Conservation (phyloP, 2,797 vertebrate species). For the Sebastes melanostomus region DNA sequence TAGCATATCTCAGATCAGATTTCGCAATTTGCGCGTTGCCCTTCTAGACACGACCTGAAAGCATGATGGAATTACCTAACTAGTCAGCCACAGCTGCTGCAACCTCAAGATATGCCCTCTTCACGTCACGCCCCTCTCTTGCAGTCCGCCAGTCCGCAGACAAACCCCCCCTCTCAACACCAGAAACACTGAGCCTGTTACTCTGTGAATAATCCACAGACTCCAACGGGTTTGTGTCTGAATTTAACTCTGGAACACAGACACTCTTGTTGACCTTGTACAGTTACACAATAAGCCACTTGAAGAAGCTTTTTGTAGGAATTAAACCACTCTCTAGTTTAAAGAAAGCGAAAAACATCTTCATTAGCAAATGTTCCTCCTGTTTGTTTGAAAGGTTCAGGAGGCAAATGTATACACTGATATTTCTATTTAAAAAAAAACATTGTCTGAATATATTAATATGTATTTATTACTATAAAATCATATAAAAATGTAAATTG, state of each 20-base stretch:
- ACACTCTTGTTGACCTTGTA: background rate
- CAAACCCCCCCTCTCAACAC: no score
- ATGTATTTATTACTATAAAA: background rate
- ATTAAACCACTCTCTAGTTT: background rate
- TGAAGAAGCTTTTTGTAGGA: conserved; percentile 3
- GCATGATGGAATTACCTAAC: no score
- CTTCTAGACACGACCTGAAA: no score
- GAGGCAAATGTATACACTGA: background rate
- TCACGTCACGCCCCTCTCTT: no score
- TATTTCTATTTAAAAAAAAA: background rate
- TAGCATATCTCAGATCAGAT: no score
- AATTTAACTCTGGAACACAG: background rate
- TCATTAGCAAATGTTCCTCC: background rate
- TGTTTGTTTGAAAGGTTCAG: background rate
- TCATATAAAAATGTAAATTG: background rate
- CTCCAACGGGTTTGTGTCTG: background rate
- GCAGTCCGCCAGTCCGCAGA: no score
- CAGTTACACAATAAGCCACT: background rate
- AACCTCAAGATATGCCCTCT: no score
- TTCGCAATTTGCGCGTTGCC: no score
- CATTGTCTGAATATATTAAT: background rate
- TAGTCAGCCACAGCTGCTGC: no score
- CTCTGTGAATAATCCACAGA: background rate
- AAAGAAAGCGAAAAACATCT: background rate
- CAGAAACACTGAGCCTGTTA: background rate